Conservation (phyloP, 2,888 invertebrate genomes). For the Harpalus rubripes region DNA sequence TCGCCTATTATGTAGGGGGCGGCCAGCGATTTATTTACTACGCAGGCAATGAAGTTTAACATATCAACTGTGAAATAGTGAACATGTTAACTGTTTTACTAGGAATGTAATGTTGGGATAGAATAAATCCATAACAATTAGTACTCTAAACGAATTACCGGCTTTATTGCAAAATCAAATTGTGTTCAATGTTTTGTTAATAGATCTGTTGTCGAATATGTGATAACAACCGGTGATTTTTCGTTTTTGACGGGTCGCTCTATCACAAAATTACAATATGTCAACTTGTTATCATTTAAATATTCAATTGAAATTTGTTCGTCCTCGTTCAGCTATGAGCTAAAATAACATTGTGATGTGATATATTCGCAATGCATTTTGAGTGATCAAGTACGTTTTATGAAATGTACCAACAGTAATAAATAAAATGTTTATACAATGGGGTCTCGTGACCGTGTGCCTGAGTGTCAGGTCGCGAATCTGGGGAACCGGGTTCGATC, state of each 20-base stretch:
- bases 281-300: constrained; percentile 4
- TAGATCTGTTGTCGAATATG: constrained; percentile 28
- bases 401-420: too few species aligned
- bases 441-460: too few species aligned
- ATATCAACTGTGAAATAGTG: constrained; percentile 53
- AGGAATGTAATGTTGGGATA: constrained; percentile 48
- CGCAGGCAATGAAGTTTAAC: constrained; percentile 43
- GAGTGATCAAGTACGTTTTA: too few species aligned
- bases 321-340: neutral
- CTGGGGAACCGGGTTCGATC: too few species aligned
- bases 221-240: constrained; percentile 36
- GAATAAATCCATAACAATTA: constrained; percentile 58
- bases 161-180: constrained; percentile 46
- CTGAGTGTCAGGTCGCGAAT: too few species aligned
- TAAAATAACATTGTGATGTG: too few species aligned
- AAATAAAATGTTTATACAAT: too few species aligned
- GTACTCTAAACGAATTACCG: constrained; percentile 48
- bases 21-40: constrained; percentile 39
- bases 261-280: constrained; percentile 20
- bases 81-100: constrained; percentile 51
- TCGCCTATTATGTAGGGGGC: constrained; percentile 40
- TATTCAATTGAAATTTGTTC: neutral
- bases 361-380: too few species aligned
- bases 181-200: constrained; percentile 53
- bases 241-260: neutral